A percentile compares a stretch with the other conserved stretches of the same genome.
These are phyloP conservation scores for Aethina tumida DNA, from an alignment of 1,140 invertebrate species.

Conservation along the genomic window DNA sequence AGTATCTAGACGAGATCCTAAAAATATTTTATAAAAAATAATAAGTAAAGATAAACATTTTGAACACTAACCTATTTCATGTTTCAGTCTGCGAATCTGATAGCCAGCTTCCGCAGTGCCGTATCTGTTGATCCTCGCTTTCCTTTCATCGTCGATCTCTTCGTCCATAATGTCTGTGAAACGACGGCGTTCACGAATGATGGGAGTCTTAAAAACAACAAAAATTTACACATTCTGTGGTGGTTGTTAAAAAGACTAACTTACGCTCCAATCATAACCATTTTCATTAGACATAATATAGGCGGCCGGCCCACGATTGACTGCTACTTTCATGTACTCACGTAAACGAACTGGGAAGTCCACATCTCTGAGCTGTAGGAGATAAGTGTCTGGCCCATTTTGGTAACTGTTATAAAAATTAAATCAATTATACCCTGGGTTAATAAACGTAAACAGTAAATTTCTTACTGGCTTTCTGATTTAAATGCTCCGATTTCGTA, in stretches of 20 bases:
- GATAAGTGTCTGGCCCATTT: constrained; percentile 90
- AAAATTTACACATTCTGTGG: too few species aligned
- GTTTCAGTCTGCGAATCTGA: constrained; percentile 61
- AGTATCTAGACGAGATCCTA: constrained; percentile 58
- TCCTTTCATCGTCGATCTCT: constrained; percentile 85
- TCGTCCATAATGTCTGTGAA: constrained; percentile 95
- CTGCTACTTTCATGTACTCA: constrained; percentile 88
- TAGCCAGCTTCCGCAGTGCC: constrained; percentile 54
- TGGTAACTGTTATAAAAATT: constrained; percentile 63
- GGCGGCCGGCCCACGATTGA: constrained; percentile 56
- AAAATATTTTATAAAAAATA: constrained; percentile 2
- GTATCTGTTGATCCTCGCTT: constrained; percentile 68
- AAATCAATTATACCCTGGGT: constrained; percentile 3
- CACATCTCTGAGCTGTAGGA: constrained; percentile 84
- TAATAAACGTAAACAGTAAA: not conserved
- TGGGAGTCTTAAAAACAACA: constrained; percentile 52
- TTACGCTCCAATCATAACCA: constrained; percentile 66
- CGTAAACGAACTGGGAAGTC: constrained; percentile 84
- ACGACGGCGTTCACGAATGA: constrained; percentile 78
- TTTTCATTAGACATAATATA: constrained; percentile 54
- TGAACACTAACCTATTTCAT: constrained; percentile 53
- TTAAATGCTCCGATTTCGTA: constrained; percentile 71
- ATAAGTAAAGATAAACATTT: not conserved
- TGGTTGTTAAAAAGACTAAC: constrained; percentile 14
- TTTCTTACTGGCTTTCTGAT: constrained; percentile 78